Evolutionary conservation across 2,888 invertebrate genomes (phyloP).

Genomic region (Scaptomyza cyrtandrae): DNA sequence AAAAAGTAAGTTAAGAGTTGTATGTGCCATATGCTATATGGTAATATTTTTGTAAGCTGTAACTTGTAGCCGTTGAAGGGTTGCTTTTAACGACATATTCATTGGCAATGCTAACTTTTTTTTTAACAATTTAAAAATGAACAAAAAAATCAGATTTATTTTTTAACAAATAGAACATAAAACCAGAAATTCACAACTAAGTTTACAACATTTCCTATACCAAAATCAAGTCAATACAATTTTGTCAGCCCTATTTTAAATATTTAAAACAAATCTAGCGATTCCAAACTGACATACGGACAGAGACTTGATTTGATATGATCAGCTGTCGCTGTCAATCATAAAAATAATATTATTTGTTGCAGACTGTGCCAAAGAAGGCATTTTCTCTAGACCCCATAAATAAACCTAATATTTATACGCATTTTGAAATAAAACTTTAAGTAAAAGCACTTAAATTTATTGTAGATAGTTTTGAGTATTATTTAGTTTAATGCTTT

Average conservation of each 20-base stretch:
- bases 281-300: constrained; percentile 39
- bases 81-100: no score
- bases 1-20: not conserved
- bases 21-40: not conserved
- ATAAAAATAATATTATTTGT: constrained; percentile 18
- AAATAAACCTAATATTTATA: constrained; percentile 18
- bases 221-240: not conserved
- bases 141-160: not conserved
- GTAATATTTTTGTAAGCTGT: no score
- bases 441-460: constrained; percentile 42
- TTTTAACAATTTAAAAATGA: no score
- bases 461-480: constrained; percentile 38
- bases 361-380: constrained; percentile 29
- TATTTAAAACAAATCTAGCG: constrained; percentile 34
- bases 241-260: not conserved
- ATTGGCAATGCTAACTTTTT: no score
- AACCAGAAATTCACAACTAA: not conserved
- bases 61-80: no score
- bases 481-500: constrained; percentile 56
- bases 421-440: constrained; percentile 40
- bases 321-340: constrained; percentile 65
- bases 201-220: constrained; percentile 2
- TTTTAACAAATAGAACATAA: not conserved
- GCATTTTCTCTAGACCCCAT: constrained; percentile 4
- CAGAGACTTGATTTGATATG: constrained; percentile 38